These are phyloP conservation scores for Cyclopterus lumpus DNA, from an alignment of 2,797 vertebrate genomes.

Conservation along the genomic window DNA sequence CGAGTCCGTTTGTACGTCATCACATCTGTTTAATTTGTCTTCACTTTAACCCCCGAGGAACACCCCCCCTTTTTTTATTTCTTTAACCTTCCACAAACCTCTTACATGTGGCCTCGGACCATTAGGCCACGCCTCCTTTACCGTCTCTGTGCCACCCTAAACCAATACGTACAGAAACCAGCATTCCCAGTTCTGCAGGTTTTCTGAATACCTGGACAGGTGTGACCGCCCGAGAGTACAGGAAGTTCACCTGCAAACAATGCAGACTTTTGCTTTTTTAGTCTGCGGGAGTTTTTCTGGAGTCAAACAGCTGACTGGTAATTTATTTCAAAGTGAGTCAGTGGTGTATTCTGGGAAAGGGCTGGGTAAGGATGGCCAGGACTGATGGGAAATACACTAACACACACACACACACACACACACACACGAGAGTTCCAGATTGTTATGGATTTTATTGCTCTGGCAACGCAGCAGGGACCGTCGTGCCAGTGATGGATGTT, in stretches of 20 bases:
- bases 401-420: slow-evolving; percentile 37
- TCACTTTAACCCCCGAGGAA: neutral
- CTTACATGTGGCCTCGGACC: slow-evolving; percentile 6
- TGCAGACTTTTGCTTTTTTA: neutral
- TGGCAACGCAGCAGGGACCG: slow-evolving; percentile 54
- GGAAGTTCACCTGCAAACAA: neutral
- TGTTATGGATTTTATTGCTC: slow-evolving; percentile 64
- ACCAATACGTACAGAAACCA: neutral
- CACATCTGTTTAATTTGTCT: neutral
- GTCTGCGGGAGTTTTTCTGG: neutral
- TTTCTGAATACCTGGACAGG: slow-evolving; percentile 17
- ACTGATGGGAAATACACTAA: slow-evolving; percentile 72
- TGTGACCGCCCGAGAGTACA: neutral
- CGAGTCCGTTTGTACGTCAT: neutral
- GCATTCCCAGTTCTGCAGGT: neutral
- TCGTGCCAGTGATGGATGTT: slow-evolving; percentile 47
- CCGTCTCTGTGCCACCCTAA: neutral
- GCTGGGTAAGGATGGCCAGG: slow-evolving; percentile 61
- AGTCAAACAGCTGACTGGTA: slow-evolving; percentile 63
- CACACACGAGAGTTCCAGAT: slow-evolving; percentile 28
- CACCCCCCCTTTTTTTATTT: too few relatives aligned
- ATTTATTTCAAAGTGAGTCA: slow-evolving; percentile 63
- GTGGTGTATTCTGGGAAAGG: slow-evolving; percentile 72
- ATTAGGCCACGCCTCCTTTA: neutral
- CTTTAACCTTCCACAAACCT: neutral